phyloP scores from a whole-genome alignment of 2,797 vertebrate species.

The Austrolebias charrua region DNA sequence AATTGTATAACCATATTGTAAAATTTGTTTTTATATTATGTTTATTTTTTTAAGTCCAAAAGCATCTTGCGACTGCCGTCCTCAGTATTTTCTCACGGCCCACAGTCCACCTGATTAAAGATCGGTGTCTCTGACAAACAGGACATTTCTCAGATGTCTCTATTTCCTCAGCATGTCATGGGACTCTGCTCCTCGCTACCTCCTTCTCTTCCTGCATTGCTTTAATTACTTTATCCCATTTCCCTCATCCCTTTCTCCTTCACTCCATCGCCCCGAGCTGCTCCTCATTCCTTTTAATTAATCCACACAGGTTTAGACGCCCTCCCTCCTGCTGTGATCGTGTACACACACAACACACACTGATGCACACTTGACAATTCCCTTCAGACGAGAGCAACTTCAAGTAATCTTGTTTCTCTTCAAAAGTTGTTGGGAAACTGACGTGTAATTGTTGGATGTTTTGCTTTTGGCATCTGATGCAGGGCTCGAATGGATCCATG shows the following conservation, averaged over 20 bases:
- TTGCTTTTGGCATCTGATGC: slow-evolving; percentile 16
- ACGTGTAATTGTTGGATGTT: slow-evolving; percentile 28
- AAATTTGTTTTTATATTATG: neutral
- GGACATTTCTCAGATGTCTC: slow-evolving; percentile 52
- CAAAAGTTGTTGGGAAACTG: slow-evolving; percentile 39
- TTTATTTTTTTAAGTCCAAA: neutral
- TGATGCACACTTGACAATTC: slow-evolving; percentile 33
- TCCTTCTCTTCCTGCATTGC: slow-evolving; percentile 46
- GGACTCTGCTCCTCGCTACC: slow-evolving; percentile 41
- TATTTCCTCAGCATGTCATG: slow-evolving; percentile 46
- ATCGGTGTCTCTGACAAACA: slow-evolving; percentile 15
- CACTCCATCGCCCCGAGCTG: slow-evolving; percentile 69
- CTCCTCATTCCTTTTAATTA: slow-evolving; percentile 77
- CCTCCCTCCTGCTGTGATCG: slow-evolving; percentile 64
- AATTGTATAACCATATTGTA: neutral
- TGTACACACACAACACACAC: slow-evolving; percentile 8
- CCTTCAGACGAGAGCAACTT: slow-evolving; percentile 50
- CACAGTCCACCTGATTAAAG: slow-evolving; percentile 17
- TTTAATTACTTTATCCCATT: slow-evolving; percentile 75
- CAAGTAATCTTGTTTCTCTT: slow-evolving; percentile 52
- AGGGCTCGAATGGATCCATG: slow-evolving; percentile 74
- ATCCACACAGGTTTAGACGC: slow-evolving; percentile 76
- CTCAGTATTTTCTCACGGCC: slow-evolving; percentile 7
- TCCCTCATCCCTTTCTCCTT: slow-evolving; percentile 68
- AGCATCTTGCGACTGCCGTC: neutral